Percentiles rank a stretch among this genome's conserved stretches.
Conservation (phyloP, 2,797 vertebrate genomes). For the Mormyrops attenuatus region DNA sequence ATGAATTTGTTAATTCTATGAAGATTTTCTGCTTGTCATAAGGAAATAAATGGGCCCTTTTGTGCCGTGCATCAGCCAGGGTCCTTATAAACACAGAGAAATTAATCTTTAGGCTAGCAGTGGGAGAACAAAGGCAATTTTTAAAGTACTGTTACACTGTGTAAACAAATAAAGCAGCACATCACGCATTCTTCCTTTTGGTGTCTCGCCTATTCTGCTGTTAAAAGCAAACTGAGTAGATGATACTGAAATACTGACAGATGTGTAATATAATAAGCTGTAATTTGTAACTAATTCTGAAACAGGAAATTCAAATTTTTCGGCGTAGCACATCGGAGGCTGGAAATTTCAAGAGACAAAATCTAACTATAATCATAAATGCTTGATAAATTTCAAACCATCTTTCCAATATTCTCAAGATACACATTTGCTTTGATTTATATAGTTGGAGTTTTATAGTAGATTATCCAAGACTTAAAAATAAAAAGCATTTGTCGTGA, state of each 20-base stretch:
- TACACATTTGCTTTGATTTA: background rate
- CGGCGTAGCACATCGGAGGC: background rate
- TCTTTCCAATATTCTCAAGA: background rate
- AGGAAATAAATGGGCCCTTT: conserved; percentile 55
- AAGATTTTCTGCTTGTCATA: conserved; percentile 72
- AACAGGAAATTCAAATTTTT: background rate
- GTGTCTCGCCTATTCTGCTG: background rate
- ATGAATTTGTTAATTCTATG: conserved; percentile 64
- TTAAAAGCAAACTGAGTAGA: background rate
- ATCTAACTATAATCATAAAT: background rate
- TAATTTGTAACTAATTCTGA: background rate
- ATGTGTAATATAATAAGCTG: background rate
- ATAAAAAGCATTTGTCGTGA: background rate
- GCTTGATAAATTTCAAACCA: background rate
- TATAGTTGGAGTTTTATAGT: background rate
- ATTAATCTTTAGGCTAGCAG: conserved; percentile 42
- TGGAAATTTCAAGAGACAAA: background rate
- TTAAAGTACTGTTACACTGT: conserved; percentile 26
- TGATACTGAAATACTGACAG: background rate
- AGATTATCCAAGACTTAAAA: background rate
- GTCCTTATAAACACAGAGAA: conserved; percentile 48
- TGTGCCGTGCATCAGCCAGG: conserved; percentile 47
- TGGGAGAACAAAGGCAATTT: conserved; percentile 38
- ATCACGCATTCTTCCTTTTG: conserved; percentile 20
- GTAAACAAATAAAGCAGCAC: conserved; percentile 32